Evolutionary conservation across 1,140 invertebrate species (phyloP).

Genomic region (Batillaria attramentaria): DNA sequence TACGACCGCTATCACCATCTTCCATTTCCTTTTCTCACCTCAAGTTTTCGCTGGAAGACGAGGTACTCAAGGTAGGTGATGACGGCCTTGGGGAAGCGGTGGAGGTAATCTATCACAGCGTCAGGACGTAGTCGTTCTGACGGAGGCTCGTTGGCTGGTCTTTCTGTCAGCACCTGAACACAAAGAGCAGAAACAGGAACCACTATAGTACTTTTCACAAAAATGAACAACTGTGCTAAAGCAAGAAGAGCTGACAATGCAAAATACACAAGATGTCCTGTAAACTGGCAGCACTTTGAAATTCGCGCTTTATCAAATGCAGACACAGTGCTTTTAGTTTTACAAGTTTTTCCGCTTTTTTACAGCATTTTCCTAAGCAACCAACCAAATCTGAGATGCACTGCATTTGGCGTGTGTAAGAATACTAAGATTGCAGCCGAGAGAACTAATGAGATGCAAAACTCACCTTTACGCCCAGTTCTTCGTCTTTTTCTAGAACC

Average conservation of each 20-base stretch:
- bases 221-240: too few species aligned
- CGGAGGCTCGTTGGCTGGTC: constrained; percentile 61
- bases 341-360: background rate
- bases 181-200: too few species aligned
- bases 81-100: constrained; percentile 72
- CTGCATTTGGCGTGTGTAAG: too few species aligned
- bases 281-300: too few species aligned
- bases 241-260: too few species aligned
- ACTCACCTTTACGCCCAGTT: constrained; percentile 69
- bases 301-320: too few species aligned
- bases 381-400: background rate
- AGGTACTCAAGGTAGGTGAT: constrained; percentile 73
- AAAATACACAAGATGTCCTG: too few species aligned
- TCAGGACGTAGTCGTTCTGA: constrained; percentile 71
- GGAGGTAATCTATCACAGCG: constrained; percentile 71
- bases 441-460: background rate
- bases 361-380: background rate
- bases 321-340: background rate
- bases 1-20: too few species aligned
- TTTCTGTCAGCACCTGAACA: constrained; percentile 72
- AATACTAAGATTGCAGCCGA: too few species aligned
- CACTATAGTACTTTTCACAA: too few species aligned
- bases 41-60: constrained; percentile 67
- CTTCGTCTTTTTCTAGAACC: constrained; percentile 71
- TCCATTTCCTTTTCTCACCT: constrained; percentile 55